A percentile compares a stretch with the other conserved stretches of the same genome.
Evolutionary conservation across 1,140 invertebrate species (phyloP).

Genomic region (Meloidogyne floridensis): DNA sequence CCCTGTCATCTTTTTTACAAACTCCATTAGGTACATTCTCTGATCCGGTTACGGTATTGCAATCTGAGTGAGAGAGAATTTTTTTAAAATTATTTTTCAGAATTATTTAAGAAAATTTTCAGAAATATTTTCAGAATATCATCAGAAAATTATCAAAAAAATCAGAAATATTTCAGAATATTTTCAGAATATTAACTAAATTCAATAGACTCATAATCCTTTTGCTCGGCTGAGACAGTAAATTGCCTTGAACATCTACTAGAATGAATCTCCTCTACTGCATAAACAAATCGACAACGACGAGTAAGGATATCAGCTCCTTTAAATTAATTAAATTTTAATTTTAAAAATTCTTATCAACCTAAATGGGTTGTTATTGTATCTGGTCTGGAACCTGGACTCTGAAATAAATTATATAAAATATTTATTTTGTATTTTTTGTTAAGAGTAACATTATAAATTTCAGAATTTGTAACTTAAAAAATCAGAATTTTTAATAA

Average conservation of each 20-base stretch:
- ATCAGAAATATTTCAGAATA: too few species aligned
- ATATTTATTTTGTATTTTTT: too few species aligned
- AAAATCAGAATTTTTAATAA: not conserved
- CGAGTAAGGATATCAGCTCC: slow-evolving; percentile 60
- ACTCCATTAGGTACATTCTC: slow-evolving; percentile 15
- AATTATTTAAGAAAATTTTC: too few species aligned
- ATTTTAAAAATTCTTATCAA: not conserved
- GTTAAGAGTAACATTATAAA: not conserved
- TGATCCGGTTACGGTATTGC: slow-evolving; percentile 44
- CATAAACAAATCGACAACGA: slow-evolving; percentile 55
- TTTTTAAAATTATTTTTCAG: not conserved
- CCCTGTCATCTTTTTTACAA: not conserved
- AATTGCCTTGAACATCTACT: slow-evolving; percentile 33
- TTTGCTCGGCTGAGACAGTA: slow-evolving; percentile 28
- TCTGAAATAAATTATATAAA: slow-evolving; percentile 32
- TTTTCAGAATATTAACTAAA: slow-evolving; percentile 19
- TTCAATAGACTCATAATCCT: slow-evolving; percentile 35
- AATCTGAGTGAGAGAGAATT: slow-evolving; percentile 40
- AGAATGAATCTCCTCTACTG: slow-evolving; percentile 42
- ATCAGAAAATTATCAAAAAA: too few species aligned
- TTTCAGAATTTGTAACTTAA: not conserved
- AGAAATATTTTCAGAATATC: too few species aligned
- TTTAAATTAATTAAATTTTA: slow-evolving; percentile 12
- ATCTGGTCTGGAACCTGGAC: slow-evolving; percentile 33
- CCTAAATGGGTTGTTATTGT: slow-evolving; percentile 43